Evolutionary conservation across 1,140 invertebrate species (phyloP).

Genomic region (Agrypnia vestita): DNA sequence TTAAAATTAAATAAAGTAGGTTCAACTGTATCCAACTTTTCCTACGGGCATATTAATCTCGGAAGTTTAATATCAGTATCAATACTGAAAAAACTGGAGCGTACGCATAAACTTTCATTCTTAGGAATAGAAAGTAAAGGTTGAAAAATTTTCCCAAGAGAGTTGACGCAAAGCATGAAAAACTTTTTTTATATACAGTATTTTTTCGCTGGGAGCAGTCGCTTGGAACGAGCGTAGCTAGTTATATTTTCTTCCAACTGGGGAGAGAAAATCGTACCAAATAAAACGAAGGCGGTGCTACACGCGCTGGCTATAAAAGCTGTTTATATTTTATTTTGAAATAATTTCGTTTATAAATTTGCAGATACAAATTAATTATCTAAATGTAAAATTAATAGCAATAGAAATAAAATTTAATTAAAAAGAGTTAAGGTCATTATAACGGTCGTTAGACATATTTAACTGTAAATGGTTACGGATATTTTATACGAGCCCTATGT

Average conservation of each 20-base stretch:
- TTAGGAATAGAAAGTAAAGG: constrained; percentile 43
- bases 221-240: constrained; percentile 38
- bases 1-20: too few species aligned
- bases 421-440: too few species aligned
- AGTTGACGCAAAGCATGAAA: constrained; percentile 29
- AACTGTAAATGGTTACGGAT: too few species aligned
- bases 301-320: background rate
- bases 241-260: constrained; percentile 36
- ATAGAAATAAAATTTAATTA: too few species aligned
- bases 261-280: constrained; percentile 10
- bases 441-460: too few species aligned
- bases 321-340: too few species aligned
- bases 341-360: too few species aligned
- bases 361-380: too few species aligned
- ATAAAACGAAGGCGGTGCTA: constrained; percentile 6
- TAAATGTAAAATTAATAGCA: too few species aligned
- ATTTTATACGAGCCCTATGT: too few species aligned
- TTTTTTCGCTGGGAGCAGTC: constrained; percentile 47
- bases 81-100: constrained; percentile 2
- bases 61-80: constrained; percentile 13
- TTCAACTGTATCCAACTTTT: too few species aligned
- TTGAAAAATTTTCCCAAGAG: constrained; percentile 47
- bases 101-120: constrained; percentile 36
- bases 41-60: constrained; percentile 7
- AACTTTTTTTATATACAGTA: constrained; percentile 51